Base-by-base conservation (phyloP, 2,113 vertebrate species). In the Cyanoliseus patagonus region DNA sequence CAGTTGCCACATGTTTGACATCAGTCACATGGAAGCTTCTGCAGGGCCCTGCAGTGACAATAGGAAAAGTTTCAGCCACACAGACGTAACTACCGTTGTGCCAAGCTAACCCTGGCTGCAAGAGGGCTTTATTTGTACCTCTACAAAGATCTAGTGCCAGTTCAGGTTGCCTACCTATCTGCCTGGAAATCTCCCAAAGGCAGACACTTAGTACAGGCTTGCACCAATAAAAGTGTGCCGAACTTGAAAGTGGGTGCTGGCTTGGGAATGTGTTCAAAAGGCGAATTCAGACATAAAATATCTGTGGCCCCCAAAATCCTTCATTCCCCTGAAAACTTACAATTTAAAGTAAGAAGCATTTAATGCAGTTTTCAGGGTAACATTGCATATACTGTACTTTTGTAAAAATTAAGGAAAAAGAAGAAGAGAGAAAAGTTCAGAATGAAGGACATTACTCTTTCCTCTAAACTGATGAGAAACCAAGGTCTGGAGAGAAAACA, bases 41-140 rank as follows among this genome's bases (percentile, higher is more conserved):
- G 37, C 31, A 46, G 44, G 13, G 28, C 6, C 30, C n/a, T 49
- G 35, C 27, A 55, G n/a, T 7, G 12, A 1, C 0, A 5, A 0
- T 18, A 20, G 52, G 35, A 23, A 75, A 70, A 44, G 18, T 0
- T 13, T 63, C 68, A 42, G n/a, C 35, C 53, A 57, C 7, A 8
- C 10, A 51, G 13, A 4, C 0, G 0, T 28, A 84, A 53, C 14
- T 28, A 17, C 20, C 41, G 42, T 6, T 11, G 8, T 4, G 14
- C 18, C 35, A 57, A 46, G 33, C 1, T 66, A 83, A 28, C 10
- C 15, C 25, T 62, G 0, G 5, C 24, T 37, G 3, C 39, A 59
- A 19, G 17, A 61, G 31, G 11, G 18, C 20, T 69, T 47, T 52
- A 3, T 37, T 22, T 83, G 42, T n/a, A 67, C 31, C 8, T 4